Base-by-base conservation (phyloP, 2,888 invertebrate species). In the Rhagium mordax region DNA sequence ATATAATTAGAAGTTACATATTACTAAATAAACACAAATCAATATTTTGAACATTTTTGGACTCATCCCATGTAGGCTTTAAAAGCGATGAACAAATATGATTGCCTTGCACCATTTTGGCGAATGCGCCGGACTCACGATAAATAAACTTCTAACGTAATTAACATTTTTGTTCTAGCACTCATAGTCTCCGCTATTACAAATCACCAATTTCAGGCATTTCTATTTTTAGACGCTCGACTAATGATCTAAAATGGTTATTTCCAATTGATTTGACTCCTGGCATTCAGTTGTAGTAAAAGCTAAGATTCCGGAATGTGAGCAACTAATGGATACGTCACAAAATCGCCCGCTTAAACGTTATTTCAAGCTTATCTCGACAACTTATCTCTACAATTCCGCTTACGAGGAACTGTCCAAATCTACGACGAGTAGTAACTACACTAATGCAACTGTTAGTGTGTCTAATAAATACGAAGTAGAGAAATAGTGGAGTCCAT, bases 291-390 rank as follows among this genome's bases (percentile, higher is more conserved):
- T 15, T 55, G 8, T 6, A 55, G 55, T 27, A 59, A 59, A 15
- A 33, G 15, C 15, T 6, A 59, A 57, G 60, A 64, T 62, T 69
- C 29, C 0, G 66, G 21, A 60, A 64, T 65, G 53, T 49, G 67
- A 74, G 18, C 24, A 24, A 48, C 49, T 74, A 74, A 76, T 72
- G 64, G 74, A 70, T 72, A 74, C 74, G 76, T 74, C 72, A 70
- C 74, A 74, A 76, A 73, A 41, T 74, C 74, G 66, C 69, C 64
- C 74, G 68, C 66, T 60, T 68, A 64, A 71, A 74, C 18, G 55
- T 66, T 61, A 72, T 64, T 75, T 74, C 55, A 66, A 61, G 65
- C 64, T 53, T 65, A 69, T 72, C 74, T 66, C 65, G 70, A 65
- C 72, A 53, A 59, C 61, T 61, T 65, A 75, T 69, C 70, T 33